These are phyloP conservation scores for Drosophila orosa DNA, from an alignment of 1,140 invertebrate species.

Conservation along the genomic window DNA sequence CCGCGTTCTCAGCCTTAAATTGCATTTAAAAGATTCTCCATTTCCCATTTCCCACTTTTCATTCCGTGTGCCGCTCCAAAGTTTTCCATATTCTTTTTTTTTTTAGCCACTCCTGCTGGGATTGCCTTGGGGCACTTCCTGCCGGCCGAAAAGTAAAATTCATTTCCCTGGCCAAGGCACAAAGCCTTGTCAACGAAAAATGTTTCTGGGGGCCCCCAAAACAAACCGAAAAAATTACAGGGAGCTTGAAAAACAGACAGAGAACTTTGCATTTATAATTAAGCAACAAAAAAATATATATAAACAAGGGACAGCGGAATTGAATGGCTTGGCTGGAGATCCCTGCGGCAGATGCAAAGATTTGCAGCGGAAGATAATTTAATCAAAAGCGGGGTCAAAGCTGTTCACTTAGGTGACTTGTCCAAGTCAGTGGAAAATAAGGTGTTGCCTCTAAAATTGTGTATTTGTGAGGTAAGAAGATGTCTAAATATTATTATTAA, in stretches of 20 bases:
- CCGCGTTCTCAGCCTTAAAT: constrained; percentile 52
- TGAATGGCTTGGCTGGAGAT: constrained; percentile 37
- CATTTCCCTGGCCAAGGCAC: constrained; percentile 72
- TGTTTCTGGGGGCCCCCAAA: constrained; percentile 44
- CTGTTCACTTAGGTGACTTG: constrained; percentile 20
- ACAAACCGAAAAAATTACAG: constrained; percentile 45
- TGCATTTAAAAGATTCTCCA: constrained; percentile 51
- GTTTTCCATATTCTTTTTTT: constrained; percentile 10
- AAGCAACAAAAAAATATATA: constrained; percentile 42
- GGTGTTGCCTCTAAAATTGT: too few species aligned
- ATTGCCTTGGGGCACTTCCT: constrained; percentile 65
- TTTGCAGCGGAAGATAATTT: constrained; percentile 37
- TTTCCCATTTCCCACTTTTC: constrained; percentile 1
- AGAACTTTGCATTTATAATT: constrained; percentile 78
- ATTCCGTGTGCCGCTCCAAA: constrained; percentile 4
- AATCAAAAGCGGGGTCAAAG: constrained; percentile 22
- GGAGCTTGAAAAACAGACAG: constrained; percentile 34
- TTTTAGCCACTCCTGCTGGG: constrained; percentile 19
- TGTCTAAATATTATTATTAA: too few species aligned
- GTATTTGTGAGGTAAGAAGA: too few species aligned
- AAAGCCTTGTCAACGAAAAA: constrained; percentile 74
- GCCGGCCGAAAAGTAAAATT: constrained; percentile 73
- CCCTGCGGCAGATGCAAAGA: constrained; percentile 41
- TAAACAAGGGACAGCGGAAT: constrained; percentile 20
- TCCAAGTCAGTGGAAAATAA: not conserved